Evolutionary conservation across 2,113 vertebrate species (phyloP), one percentile per base, ranked within the genome.

Genomic region (Girardinichthys multiradiatus): DNA sequence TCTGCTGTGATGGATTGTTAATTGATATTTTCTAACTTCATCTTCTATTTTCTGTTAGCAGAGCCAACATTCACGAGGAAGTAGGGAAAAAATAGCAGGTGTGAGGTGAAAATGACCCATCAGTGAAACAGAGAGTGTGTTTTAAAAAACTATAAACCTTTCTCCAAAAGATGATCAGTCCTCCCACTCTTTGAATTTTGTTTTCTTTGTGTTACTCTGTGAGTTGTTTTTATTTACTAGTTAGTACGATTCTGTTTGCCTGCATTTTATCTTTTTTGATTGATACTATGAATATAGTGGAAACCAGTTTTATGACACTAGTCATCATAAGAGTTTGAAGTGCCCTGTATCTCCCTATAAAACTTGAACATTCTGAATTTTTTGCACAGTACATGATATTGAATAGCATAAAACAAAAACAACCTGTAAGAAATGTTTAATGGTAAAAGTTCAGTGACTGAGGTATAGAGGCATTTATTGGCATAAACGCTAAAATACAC

Each of bases 41-140:
- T 84, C 62, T 85, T 79, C 59, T 33, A n/a, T 24, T 80, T 65
- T 71, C 68, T 83, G 79, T 74, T 68, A 64, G 65, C 79, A 77
- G 74, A 61, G 65, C 15, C 35, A 72, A 42, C 37, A 39, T 81
- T 76, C 78, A 76, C n/a, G 70, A 35, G 29, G 65, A 76, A 76
- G 81, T 30, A 48, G 31, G 24, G 35, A 66, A 57, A 69, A 57
- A 77, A 79, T 71, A 12, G 51, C 27, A 54, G 77, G 65, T 28
- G 59, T 60, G 27, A 6, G 48, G 19, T 71, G 27, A 78, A 67
- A 80, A 67, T 69, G 60, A 64, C 64, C 31, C 64, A 67, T 74
- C 59, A 62, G 6, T 42, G 28, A 37, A 31, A 8, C 15, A 30
- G 17, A 59, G 69, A 24, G 35, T 26, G 35, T 57, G 57, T n/a